Base-by-base conservation (phyloP, 2,113 vertebrate genomes). In the Isichthys henryi region DNA sequence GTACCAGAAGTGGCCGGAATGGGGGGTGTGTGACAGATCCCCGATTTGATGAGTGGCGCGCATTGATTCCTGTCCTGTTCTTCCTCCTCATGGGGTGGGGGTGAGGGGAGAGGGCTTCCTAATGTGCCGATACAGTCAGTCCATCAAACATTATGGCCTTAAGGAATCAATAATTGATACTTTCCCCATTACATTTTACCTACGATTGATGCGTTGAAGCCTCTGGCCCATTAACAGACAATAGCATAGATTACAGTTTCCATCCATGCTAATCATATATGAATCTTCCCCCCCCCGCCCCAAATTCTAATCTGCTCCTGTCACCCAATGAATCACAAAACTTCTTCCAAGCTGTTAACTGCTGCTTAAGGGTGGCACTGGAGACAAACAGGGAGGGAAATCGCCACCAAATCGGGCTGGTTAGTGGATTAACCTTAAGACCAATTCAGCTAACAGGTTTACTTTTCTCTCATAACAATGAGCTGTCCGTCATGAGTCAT, bases 401-500 rank as follows among this genome's bases (percentile, higher is more conserved):
- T 87, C 88, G n/a, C n/a, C n/a, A n/a, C 39, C 2, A 77, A 85
- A 87, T 82, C 91, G 83, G 85, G 90, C 35, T 91, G 35, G 88
- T 93, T 94, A 93, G 88, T 90, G 91, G 93, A 91, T 93, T 94
- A 92, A 92, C 91, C 91, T 91, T 92, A 92, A 92, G 93, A 91
- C 89, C 58, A 58, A 58, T 91, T 89, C 48, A 88, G 91, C 91
- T 91, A 94, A 92, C 90, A 5, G 88, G 74, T 21, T 17, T 35
- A 58, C 48, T 23, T 21, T 21, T 31, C 88, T 35, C 53, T 9
- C 92, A 88, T 90, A 90, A 84, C 23, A 74, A n/a, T n/a, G n/a
- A n/a, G n/a, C n/a, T n/a, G n/a, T n/a, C n/a, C n/a, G n/a, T n/a
- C n/a, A n/a, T n/a, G n/a, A n/a, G n/a, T 53, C n/a, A 53, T 23